phyloP scores from a whole-genome alignment of 2,888 invertebrate species.

The Drosophila diplacantha region DNA sequence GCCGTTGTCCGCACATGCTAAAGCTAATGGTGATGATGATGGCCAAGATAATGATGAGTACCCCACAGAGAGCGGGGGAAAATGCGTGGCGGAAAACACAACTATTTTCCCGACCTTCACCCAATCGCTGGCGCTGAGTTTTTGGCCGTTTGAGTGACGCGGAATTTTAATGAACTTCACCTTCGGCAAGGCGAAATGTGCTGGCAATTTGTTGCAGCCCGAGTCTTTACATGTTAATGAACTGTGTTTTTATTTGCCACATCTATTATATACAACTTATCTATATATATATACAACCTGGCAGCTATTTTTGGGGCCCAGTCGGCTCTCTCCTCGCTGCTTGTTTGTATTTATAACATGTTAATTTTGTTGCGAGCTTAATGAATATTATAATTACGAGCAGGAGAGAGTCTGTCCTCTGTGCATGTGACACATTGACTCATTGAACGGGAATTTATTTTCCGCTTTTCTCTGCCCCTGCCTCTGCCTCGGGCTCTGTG shows the following conservation, averaged over 20 bases:
- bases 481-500: conserved; percentile 7
- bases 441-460: conserved; percentile 39
- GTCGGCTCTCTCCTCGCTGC: conserved; percentile 7
- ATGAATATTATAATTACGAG: conserved; percentile 41
- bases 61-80: neutral
- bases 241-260: conserved; percentile 36
- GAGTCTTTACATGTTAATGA: conserved; percentile 65
- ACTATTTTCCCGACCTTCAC: conserved; percentile 58
- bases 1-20: conserved; percentile 44
- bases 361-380: conserved; percentile 35
- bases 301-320: conserved; percentile 14
- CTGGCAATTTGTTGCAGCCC: conserved; percentile 33
- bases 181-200: conserved; percentile 47
- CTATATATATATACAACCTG: neutral
- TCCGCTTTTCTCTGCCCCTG: conserved; percentile 1
- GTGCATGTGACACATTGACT: conserved; percentile 57
- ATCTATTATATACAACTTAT: neutral
- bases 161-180: conserved; percentile 72
- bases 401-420: neutral
- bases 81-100: conserved; percentile 9
- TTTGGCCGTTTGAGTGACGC: conserved; percentile 53
- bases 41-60: conserved; percentile 20
- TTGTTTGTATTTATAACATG: conserved; percentile 54
- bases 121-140: conserved; percentile 47
- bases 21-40: conserved; percentile 40